Evolutionary conservation across 1,140 invertebrate genomes (phyloP), one percentile per base, ranked within the genome.

Genomic region (Cotesia chilonis): DNA sequence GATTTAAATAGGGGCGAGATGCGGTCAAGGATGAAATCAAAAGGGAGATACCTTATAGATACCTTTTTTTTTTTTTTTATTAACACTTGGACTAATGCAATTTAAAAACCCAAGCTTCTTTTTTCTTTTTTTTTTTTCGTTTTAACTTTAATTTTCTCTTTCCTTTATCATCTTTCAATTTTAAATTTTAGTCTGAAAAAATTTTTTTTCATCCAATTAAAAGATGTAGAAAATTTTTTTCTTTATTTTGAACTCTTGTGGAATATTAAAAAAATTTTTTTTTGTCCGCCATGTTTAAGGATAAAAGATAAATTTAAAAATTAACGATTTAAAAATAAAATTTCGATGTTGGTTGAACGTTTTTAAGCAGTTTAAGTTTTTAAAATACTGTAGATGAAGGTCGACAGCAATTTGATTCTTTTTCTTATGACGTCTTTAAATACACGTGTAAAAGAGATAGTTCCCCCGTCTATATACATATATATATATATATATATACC

Each of bases 21-120:
- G 52, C 64, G 70, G 70, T 72, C 70, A 72, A 72, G 70, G 70
- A 72, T 72, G 63, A 59, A 67, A 51, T 37, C 52, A 66, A 35
- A 63, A 64, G 51, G 38, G 35, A 64, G 10, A 54, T 37, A 47
- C n/a, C 4, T 17, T 17, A 17, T 17, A 17, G 1, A 17, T 17
- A 17, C 17, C 17, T 17, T 17, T 17, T 17, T 17, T 17, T 17
- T 17, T 9, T 20, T 20, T 20, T 59, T 59, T 59, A 9, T 20
- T 59, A 17, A 17, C 57, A 59, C 17, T 28, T 59, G 17, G 51
- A 37, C 7, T 55, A 17, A 14, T 41, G 63, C 5, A 47, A 47
- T 47, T 47, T 47, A 47, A 47, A 6, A 47, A 47, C 6, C 28
- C 28, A 47, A 7, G 41, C 2, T 47, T 10, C 7, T 7, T 47